Evolutionary conservation across 2,888 invertebrate species (phyloP).

Genomic region (Alentia gelatinosa): DNA sequence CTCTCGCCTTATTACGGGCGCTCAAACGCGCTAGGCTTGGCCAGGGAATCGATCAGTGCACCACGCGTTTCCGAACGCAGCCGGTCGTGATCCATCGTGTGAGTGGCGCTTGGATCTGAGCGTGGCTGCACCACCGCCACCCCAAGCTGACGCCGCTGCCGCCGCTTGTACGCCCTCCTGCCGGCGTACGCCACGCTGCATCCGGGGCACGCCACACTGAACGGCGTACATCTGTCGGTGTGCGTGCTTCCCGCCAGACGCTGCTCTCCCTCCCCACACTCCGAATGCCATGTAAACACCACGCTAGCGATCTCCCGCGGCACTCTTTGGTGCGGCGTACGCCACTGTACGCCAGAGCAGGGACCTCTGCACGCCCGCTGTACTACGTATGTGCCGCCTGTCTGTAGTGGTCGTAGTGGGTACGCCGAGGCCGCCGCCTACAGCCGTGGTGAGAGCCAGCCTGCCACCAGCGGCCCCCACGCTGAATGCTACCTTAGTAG

Average conservation of each 20-base stretch:
- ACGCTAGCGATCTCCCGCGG: too few species aligned
- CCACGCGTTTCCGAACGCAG: neutral
- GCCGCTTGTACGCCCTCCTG: neutral
- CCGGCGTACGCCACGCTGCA: too few species aligned
- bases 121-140: neutral
- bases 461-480: neutral
- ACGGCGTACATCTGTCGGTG: too few species aligned
- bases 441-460: neutral
- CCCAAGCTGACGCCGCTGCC: neutral
- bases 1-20: too few species aligned
- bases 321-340: too few species aligned
- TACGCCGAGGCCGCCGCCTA: neutral
- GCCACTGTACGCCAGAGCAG: neutral
- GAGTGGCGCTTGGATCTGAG: conserved; percentile 30
- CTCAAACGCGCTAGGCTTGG: too few species aligned
- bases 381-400: neutral
- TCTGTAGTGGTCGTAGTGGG: conserved; percentile 2
- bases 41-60: neutral
- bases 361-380: neutral
- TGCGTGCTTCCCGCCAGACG: too few species aligned
- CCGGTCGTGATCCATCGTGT: conserved; percentile 34
- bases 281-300: too few species aligned
- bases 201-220: too few species aligned
- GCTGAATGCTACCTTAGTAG: neutral
- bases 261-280: too few species aligned